Evolutionary conservation across 2,888 invertebrate species (phyloP).

Genomic region (Mechanitis messenoides): DNA sequence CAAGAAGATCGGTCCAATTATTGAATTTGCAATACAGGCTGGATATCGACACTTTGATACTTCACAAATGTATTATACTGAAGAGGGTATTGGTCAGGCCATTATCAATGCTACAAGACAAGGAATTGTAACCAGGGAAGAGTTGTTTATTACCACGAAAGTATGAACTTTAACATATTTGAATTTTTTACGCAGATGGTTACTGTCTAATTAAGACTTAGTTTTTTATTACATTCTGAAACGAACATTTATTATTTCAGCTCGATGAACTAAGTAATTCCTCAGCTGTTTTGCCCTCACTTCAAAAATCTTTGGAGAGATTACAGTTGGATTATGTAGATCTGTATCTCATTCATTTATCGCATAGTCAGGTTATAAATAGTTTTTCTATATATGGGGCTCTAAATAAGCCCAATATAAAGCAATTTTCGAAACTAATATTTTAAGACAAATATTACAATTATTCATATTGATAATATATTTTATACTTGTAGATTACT

Average conservation of each 20-base stretch:
- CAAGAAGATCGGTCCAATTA: too few relatives aligned
- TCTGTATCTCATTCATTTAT: slow-evolving; percentile 64
- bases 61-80: slow-evolving; percentile 48
- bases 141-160: slow-evolving; percentile 57
- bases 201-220: not conserved
- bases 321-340: slow-evolving; percentile 61
- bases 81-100: slow-evolving; percentile 69
- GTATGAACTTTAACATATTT: slow-evolving; percentile 29
- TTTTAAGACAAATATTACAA: too few relatives aligned
- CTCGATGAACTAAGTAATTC: not conserved
- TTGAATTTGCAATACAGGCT: slow-evolving; percentile 43
- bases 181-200: too few relatives aligned
- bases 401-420: not conserved
- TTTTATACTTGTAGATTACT: not conserved
- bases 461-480: not conserved
- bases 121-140: slow-evolving; percentile 61
- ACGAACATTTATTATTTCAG: not conserved
- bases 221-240: too few relatives aligned
- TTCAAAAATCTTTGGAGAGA: slow-evolving; percentile 47
- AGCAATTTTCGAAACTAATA: too few relatives aligned
- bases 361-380: slow-evolving; percentile 28
- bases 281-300: slow-evolving; percentile 32
- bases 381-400: not conserved
- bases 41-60: slow-evolving; percentile 61
- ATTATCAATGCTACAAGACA: slow-evolving; percentile 64